These are phyloP conservation scores for Holothuria scabra DNA, from an alignment of 53 echinoderm and acorn worm genomes.

Conservation along the genomic window DNA sequence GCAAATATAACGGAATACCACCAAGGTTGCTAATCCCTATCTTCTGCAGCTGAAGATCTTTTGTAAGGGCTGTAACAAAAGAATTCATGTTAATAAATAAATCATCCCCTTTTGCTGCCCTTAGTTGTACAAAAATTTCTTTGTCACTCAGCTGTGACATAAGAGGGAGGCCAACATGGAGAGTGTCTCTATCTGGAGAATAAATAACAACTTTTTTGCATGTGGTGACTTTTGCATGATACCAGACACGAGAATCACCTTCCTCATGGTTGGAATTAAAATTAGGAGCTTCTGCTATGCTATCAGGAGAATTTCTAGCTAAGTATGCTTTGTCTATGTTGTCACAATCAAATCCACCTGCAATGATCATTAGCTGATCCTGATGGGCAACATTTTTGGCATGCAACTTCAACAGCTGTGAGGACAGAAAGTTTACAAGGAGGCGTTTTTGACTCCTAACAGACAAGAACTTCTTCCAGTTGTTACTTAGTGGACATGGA, in stretches of 20 bases:
- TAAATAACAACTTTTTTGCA: background rate
- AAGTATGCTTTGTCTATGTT: background rate
- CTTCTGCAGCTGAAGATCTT: background rate
- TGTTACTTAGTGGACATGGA: background rate
- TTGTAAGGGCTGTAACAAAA: no score
- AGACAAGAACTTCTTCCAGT: background rate
- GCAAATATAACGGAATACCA: background rate
- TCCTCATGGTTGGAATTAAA: background rate
- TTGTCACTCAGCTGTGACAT: background rate
- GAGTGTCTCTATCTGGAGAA: conserved; percentile 5
- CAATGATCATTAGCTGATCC: background rate
- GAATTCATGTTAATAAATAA: background rate
- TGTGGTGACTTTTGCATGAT: background rate
- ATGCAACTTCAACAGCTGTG: background rate
- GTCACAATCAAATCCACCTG: background rate
- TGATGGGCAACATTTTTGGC: no score
- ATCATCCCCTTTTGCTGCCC: background rate
- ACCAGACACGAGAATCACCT: conserved; percentile 12
- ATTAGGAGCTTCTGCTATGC: background rate
- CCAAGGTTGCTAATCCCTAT: background rate
- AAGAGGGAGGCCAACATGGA: conserved; percentile 13
- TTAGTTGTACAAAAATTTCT: no score
- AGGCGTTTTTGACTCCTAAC: background rate
- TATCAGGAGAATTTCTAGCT: background rate
- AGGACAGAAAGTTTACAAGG: background rate